phyloP scores from a whole-genome alignment of 2,888 invertebrate species.

The Stenchaetothrips biformis region DNA sequence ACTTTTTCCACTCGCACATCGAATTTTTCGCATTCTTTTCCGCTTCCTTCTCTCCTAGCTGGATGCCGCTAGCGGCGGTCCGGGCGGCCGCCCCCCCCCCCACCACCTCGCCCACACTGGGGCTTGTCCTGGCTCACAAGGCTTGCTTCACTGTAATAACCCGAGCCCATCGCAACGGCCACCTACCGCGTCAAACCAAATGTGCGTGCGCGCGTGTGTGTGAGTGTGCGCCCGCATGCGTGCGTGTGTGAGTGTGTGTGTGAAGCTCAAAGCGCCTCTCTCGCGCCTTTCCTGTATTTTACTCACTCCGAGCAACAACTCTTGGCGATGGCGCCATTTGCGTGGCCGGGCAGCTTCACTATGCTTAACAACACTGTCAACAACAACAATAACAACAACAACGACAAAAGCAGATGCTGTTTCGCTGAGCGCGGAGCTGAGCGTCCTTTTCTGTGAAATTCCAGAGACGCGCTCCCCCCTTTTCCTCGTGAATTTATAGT shows the following conservation, averaged over 20 bases:
- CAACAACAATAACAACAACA: too few species aligned
- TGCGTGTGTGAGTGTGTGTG: not conserved
- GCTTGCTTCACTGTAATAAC: constrained; percentile 3
- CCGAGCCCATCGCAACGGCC: constrained; percentile 19
- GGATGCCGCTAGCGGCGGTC: not conserved
- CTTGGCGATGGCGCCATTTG: too few species aligned
- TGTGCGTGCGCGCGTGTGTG: not conserved
- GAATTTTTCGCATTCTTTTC: not conserved
- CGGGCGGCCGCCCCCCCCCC: too few species aligned
- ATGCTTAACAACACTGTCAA: too few species aligned
- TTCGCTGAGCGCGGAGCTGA: too few species aligned
- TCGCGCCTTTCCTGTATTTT: constrained; percentile 11
- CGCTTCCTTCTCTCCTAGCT: not conserved
- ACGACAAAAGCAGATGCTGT: too few species aligned
- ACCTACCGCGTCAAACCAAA: constrained; percentile 18
- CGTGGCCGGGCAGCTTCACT: too few species aligned
- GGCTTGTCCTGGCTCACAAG: not conserved
- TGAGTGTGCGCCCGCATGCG: not conserved
- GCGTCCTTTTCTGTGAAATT: too few species aligned
- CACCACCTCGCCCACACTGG: not conserved
- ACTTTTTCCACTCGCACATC: too few species aligned
- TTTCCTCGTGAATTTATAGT: too few species aligned
- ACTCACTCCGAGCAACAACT: not conserved
- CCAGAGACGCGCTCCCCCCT: too few species aligned
- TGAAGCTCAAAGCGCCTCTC: not conserved